Conservation (phyloP, 1,140 invertebrate genomes). For the Bombus haemorrhoidalis region DNA sequence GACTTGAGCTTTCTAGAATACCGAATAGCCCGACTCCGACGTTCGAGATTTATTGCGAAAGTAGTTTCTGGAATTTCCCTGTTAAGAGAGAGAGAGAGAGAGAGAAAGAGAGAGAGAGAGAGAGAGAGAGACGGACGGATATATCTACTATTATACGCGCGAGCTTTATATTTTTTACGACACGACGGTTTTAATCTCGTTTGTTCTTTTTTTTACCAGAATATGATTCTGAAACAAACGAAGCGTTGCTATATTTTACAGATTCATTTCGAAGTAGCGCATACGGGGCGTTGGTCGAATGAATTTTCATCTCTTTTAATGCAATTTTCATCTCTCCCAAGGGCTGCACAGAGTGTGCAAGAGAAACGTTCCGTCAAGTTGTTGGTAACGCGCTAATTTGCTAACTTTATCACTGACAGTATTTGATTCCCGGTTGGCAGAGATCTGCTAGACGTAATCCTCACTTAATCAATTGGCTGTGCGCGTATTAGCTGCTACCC, state of each 20-base stretch:
- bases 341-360: not conserved
- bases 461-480: slow-evolving; percentile 54
- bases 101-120: not conserved
- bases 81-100: too few species aligned
- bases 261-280: not conserved
- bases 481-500: slow-evolving; percentile 22
- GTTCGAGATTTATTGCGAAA: slow-evolving; percentile 51
- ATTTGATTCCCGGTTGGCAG: too few species aligned
- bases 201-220: not conserved
- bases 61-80: slow-evolving; percentile 38
- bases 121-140: not conserved
- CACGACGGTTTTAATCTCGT: not conserved
- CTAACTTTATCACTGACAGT: not conserved
- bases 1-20: slow-evolving; percentile 32
- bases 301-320: not conserved
- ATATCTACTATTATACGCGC: not conserved
- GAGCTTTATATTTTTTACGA: not conserved
- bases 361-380: not conserved
- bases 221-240: not conserved
- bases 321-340: not conserved
- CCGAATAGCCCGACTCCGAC: slow-evolving; percentile 29
- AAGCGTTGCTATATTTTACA: not conserved
- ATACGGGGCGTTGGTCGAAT: not conserved
- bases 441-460: slow-evolving; percentile 38
- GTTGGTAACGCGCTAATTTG: slow-evolving; percentile 5